Evolutionary conservation across 30 jellyfish, hydroid and myxozoan species (phyloP), one percentile per base, ranked within the genome.

Genomic region (Aurelia aurita): DNA sequence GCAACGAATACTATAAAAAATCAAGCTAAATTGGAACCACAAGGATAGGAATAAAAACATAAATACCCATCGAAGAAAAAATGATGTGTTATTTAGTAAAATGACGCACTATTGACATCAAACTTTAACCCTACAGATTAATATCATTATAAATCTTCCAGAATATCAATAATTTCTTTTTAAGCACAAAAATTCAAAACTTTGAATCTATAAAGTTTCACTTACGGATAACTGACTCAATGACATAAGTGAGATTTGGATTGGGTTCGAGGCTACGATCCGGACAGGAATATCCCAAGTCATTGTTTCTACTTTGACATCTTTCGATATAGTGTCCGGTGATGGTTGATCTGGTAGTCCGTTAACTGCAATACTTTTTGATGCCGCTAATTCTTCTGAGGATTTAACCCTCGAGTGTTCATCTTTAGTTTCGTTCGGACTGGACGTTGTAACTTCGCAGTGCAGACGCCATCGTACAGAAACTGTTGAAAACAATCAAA

Each of bases 271-370:
- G 19, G 98, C 90, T 15, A 93, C 76, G 28, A 93, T 80, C 23
- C 77, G 86, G 25, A 93, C 80, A 4, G 98, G 98, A 5, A 93
- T 45, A 45, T 93, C 97, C 98, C 98, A 93, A 8, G 92, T 71
- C 98, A 93, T 87, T 27, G 88, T 69, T 60, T 93, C 98, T 6
- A 82, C 79, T 46, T 66, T 65, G 19, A 93, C 29, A 26, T 54
- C 58, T n/a, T 72, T 63, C 19, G 98, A 93, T 45, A 80, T 31
- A 27, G 63, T 57, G 88, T 35, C 54, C 55, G 44, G 47, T 31
- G 63, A 2, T 26, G 29, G 67, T 10, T 64, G 65, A 12, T 23
- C 63, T 26, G 58, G 53, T 29, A 25, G 78, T 77, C 88, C 79
- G 26, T 77, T 77, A 7, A 29, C 58, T 25, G 53, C n/a, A 21